Evolutionary conservation across 2,113 vertebrate species (phyloP).

Genomic region (Pollimyrus isidori): DNA sequence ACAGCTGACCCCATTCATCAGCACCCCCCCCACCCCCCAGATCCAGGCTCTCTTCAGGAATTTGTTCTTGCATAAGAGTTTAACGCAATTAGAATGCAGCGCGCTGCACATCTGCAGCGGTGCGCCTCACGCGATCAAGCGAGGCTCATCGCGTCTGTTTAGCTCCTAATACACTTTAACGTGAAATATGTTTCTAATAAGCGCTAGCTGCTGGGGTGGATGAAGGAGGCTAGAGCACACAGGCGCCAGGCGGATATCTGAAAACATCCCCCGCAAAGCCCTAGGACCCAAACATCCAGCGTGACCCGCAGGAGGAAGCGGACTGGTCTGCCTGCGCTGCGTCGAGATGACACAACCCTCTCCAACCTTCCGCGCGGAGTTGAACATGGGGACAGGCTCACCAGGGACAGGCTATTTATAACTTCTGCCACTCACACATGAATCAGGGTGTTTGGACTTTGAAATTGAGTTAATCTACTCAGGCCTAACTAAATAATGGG

Average conservation of each 20-base stretch:
- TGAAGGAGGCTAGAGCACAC: constrained; percentile 14
- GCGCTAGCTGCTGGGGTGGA: constrained; percentile 31
- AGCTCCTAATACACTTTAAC: constrained; percentile 40
- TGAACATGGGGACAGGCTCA: not conserved
- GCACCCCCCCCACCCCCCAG: not conserved
- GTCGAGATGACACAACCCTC: not conserved
- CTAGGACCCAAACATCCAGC: not conserved
- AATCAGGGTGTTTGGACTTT: constrained; percentile 9
- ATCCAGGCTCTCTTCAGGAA: constrained; percentile 25
- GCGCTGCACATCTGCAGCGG: constrained; percentile 29
- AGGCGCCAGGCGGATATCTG: constrained; percentile 11
- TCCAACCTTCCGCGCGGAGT: constrained; percentile 15
- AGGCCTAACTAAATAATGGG: constrained; percentile 14
- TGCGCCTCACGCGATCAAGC: constrained; percentile 29
- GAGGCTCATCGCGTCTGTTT: constrained; percentile 26
- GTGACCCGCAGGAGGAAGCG: constrained; percentile 2
- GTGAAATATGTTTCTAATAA: constrained; percentile 48
- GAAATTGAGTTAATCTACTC: not conserved
- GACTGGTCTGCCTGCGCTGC: not conserved
- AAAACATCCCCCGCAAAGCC: constrained; percentile 27
- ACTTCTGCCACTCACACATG: not conserved
- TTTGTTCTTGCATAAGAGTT: constrained; percentile 34
- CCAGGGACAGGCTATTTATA: constrained; percentile 23
- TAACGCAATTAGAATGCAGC: constrained; percentile 35
- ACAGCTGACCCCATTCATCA: not conserved